Conservation (phyloP, 2,113 vertebrate species). For the Telmatochromis bifrenatus region DNA sequence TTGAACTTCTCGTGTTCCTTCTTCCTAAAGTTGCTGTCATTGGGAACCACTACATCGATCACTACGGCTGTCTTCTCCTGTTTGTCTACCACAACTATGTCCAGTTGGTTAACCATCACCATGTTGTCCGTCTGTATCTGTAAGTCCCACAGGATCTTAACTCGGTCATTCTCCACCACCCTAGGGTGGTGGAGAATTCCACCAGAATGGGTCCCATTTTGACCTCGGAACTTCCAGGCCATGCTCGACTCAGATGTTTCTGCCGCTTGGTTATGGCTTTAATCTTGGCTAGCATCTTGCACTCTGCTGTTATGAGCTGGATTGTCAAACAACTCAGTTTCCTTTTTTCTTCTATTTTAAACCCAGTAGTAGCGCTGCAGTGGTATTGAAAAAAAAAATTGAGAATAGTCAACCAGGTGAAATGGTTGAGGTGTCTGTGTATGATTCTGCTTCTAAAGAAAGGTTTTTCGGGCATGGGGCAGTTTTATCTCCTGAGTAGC, state of each 20-base stretch:
- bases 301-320: background rate
- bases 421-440: background rate
- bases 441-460: background rate
- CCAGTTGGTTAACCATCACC: background rate
- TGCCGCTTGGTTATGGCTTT: background rate
- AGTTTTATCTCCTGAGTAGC: background rate
- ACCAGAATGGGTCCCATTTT: background rate
- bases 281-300: background rate
- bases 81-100: background rate
- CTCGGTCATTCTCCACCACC: background rate
- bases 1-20: background rate
- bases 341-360: background rate
- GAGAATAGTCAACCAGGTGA: background rate
- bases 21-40: background rate
- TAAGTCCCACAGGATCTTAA: background rate
- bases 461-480: background rate
- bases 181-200: no score
- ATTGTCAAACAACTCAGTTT: background rate
- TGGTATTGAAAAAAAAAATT: background rate
- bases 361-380: background rate
- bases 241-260: background rate
- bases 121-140: background rate
- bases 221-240: background rate
- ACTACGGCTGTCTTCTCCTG: background rate
- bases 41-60: background rate